Evolutionary conservation across 2,797 vertebrate species (phyloP), one percentile per base, ranked within the genome.

Genomic region (Pseudotriccus pelzelni): DNA sequence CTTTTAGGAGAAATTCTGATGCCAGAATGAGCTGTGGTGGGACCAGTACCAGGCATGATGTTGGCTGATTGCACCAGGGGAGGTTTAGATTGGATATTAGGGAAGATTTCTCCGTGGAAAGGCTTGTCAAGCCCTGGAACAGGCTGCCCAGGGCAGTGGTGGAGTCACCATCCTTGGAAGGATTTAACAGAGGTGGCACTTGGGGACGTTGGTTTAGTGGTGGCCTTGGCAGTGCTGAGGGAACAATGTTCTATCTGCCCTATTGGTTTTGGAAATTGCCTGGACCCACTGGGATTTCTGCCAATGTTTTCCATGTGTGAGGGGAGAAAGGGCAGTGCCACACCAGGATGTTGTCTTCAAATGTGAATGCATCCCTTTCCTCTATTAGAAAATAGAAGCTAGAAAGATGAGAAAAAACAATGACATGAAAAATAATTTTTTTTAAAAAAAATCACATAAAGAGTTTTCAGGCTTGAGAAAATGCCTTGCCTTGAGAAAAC

Each of bases 381-480:
- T 39, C 30, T 8, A 9, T 6, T 46, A 16, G 56, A 43, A 73
- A 64, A 14, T 2, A n/a, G 10, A 85, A 46, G 28, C 10, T 20
- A 25, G 7, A 9, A 90, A 43, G 27, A 12, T 30, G 28, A 6
- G 7, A 62, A 43, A 49, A 56, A 46, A 63, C 10, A 12, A 75
- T n/a, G 4, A 20, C 5, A 74, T 0, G 23, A 81, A 59, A 49
- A 34, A 39, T 24, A 24, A 18, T 37, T 47, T 28, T 43, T 39
- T 43, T 2, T 0, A 12, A 44, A 44, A 75, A 34, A 22, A 32
- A 28, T 30, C 12, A 16, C 23, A 34, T 12, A 0, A 60, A 37
- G 37, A 34, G 3, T 41, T 73, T 64, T 79, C 19, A 62, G 27
- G 34, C 37, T 75, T 56, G 30, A 85, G 60, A 50, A 30, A 59